These are phyloP conservation scores for Acanthoscelides obtectus DNA, from an alignment of 2,888 invertebrate species.

Conservation along the genomic window DNA sequence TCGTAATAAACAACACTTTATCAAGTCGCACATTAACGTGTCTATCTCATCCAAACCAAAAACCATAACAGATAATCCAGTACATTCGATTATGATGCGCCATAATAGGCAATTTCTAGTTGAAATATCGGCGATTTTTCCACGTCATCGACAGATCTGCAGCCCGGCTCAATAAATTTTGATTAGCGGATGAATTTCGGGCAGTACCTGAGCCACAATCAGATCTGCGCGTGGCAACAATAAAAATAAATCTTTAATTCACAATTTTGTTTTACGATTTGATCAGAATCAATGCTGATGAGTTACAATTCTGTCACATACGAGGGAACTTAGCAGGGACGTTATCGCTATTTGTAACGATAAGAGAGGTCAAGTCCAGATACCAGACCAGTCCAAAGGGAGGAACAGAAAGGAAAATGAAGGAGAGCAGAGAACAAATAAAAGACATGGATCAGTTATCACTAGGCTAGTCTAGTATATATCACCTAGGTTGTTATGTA, in stretches of 20 bases:
- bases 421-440: no score
- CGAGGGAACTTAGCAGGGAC: no score
- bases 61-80: neutral
- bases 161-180: neutral
- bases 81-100: neutral
- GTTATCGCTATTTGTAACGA: no score
- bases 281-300: neutral
- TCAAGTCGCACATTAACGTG: neutral
- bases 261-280: neutral
- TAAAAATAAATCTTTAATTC: neutral
- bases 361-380: no score
- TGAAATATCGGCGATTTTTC: neutral
- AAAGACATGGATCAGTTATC: no score
- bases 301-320: neutral
- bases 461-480: no score
- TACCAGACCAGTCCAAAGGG: no score
- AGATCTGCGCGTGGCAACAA: neutral
- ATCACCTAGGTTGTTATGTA: no score
- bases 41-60: neutral
- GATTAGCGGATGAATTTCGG: neutral
- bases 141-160: neutral
- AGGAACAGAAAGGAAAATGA: no score
- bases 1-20: no score
- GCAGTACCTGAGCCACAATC: neutral
- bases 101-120: neutral